phyloP scores from a whole-genome alignment of 1,140 invertebrate genomes.

The Drosophila varians region DNA sequence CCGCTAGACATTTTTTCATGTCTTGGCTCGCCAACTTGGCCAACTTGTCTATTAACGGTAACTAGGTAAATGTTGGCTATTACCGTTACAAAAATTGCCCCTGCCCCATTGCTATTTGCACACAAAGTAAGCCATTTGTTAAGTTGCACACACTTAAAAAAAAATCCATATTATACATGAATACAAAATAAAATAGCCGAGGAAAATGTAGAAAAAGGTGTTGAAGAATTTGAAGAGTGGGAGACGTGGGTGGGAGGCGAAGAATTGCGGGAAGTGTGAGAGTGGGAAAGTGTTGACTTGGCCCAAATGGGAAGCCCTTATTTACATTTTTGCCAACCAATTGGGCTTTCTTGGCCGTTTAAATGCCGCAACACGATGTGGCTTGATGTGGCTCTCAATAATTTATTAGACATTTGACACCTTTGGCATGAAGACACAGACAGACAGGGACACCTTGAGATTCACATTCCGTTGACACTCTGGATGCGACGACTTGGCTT shows the following conservation, averaged over 20 bases:
- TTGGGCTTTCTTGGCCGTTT: conserved; percentile 1
- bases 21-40: conserved; percentile 73
- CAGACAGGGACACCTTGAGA: conserved; percentile 26
- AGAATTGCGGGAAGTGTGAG: conserved; percentile 11
- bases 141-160: conserved; percentile 9
- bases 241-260: conserved; percentile 8
- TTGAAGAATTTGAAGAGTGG: background rate
- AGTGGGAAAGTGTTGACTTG: conserved; percentile 51
- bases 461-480: conserved; percentile 31
- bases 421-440: conserved; percentile 6
- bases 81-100: conserved; percentile 77
- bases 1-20: conserved; percentile 63
- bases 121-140: conserved; percentile 62
- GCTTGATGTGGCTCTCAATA: conserved; percentile 32
- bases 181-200: conserved; percentile 6
- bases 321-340: conserved; percentile 34
- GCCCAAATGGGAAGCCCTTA: conserved; percentile 7
- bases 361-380: conserved; percentile 17
- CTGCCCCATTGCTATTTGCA: conserved; percentile 49
- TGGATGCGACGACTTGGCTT: conserved; percentile 20
- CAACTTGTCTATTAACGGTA: conserved; percentile 82
- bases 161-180: too few relatives aligned
- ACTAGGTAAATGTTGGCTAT: conserved; percentile 79
- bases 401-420: conserved; percentile 49
- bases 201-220: conserved; percentile 4